Percentiles rank a stretch among this genome's conserved stretches.
Conservation (phyloP, 2,888 invertebrate genomes). For the Andrena marginata region DNA sequence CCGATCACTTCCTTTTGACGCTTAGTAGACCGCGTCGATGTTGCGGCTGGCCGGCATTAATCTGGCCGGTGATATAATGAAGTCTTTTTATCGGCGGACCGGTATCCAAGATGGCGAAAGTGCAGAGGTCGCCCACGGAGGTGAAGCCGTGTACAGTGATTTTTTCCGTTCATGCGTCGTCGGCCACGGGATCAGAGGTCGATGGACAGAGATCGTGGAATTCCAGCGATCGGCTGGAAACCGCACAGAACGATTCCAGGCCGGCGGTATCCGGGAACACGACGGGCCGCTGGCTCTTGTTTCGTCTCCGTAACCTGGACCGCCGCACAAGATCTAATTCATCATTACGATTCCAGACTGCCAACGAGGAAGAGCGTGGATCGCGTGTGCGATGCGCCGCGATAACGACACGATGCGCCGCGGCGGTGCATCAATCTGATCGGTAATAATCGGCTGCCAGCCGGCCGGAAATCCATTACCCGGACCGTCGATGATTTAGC, state of each 20-base stretch:
- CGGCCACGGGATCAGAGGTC: constrained; percentile 73
- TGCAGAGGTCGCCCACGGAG: constrained; percentile 66
- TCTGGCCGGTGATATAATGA: constrained; percentile 62
- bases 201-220: constrained; percentile 77
- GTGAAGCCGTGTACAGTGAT: constrained; percentile 53
- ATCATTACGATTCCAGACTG: constrained; percentile 48
- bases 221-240: constrained; percentile 76
- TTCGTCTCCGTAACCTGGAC: neutral
- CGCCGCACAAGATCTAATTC: constrained; percentile 46
- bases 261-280: constrained; percentile 14
- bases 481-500: constrained; percentile 58
- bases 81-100: constrained; percentile 61
- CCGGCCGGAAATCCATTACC: constrained; percentile 67
- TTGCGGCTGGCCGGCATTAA: constrained; percentile 50
- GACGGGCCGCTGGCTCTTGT: neutral
- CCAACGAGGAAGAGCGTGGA: constrained; percentile 34
- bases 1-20: constrained; percentile 51
- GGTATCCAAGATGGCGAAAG: constrained; percentile 66
- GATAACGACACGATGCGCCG: constrained; percentile 61
- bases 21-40: constrained; percentile 51
- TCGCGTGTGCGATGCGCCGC: constrained; percentile 36
- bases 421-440: constrained; percentile 62
- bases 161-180: constrained; percentile 65
- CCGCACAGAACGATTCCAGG: constrained; percentile 44
- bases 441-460: constrained; percentile 71